phyloP scores from a whole-genome alignment of 2,113 vertebrate genomes.

The Pterocles orientalis region DNA sequence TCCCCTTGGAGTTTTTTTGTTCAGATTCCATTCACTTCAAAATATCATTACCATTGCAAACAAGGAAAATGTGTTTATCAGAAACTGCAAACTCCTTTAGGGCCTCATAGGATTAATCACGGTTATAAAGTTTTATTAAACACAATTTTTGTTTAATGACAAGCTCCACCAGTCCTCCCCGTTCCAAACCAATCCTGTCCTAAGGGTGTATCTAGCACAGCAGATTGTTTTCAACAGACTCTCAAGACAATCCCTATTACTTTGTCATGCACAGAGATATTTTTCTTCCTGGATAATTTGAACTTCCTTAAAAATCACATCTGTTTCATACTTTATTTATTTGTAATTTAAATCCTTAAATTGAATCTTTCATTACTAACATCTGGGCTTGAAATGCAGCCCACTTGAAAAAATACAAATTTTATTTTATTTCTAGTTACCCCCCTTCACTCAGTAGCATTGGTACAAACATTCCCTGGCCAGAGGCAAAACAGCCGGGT shows the following conservation, averaged over 20 bases:
- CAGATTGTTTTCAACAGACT: slow-evolving; percentile 89
- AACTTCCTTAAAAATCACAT: slow-evolving; percentile 90
- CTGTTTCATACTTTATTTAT: slow-evolving; percentile 92
- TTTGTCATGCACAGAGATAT: slow-evolving; percentile 88
- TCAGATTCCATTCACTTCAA: slow-evolving; percentile 81
- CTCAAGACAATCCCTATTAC: slow-evolving; percentile 87
- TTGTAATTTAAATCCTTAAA: slow-evolving; percentile 91
- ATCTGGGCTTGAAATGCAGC: slow-evolving; percentile 90
- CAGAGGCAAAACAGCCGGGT: slow-evolving; percentile 89
- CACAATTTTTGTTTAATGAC: slow-evolving; percentile 93
- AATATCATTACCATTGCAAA: slow-evolving; percentile 89
- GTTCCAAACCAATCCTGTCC: slow-evolving; percentile 87
- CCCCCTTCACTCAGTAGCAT: slow-evolving; percentile 81
- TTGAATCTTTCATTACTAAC: slow-evolving; percentile 90
- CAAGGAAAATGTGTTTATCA: slow-evolving; percentile 89
- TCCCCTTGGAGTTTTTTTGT: slow-evolving; percentile 74
- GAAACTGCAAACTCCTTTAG: slow-evolving; percentile 87
- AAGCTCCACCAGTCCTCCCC: slow-evolving; percentile 88
- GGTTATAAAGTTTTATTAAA: slow-evolving; percentile 94
- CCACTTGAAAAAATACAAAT: slow-evolving; percentile 90
- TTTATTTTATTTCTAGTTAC: slow-evolving; percentile 89
- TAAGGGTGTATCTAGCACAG: slow-evolving; percentile 85
- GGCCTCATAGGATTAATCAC: slow-evolving; percentile 91
- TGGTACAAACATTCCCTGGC: slow-evolving; percentile 87
- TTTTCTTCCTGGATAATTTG: slow-evolving; percentile 90